These are phyloP conservation scores for Erethizon dorsatum DNA, from an alignment of 2,797 vertebrate species.

Conservation along the genomic window DNA sequence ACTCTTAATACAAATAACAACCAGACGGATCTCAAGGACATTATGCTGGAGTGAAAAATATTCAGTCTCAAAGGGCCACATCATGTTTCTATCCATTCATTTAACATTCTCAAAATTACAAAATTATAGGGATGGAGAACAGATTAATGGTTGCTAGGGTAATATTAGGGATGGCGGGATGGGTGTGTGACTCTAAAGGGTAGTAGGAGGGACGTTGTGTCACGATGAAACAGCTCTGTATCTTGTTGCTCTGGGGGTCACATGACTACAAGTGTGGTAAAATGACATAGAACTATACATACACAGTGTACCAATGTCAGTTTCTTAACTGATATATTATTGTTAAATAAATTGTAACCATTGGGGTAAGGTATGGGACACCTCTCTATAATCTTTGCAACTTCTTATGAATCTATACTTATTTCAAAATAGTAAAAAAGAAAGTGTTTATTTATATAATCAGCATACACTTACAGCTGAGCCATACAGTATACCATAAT, in stretches of 20 bases:
- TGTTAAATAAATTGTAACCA: background rate
- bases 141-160: conserved; percentile 37
- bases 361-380: too few species aligned
- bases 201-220: background rate
- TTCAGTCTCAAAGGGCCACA: background rate
- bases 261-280: background rate
- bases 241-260: background rate
- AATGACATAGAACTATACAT: background rate
- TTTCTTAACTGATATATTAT: background rate
- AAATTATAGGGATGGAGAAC: conserved; percentile 25
- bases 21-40: background rate
- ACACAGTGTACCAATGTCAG: background rate
- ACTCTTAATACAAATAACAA: background rate
- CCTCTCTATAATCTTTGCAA: background rate
- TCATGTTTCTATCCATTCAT: background rate
- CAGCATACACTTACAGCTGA: background rate
- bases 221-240: background rate
- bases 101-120: conserved; percentile 11
- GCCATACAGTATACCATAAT: background rate
- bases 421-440: conserved; percentile 25
- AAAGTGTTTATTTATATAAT: background rate
- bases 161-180: background rate
- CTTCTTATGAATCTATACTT: background rate
- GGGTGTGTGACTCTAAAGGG: background rate
- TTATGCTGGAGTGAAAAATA: background rate